These are phyloP conservation scores for Oxyruncus cristatus DNA, from an alignment of 2,113 vertebrate genomes.

Conservation along the genomic window DNA sequence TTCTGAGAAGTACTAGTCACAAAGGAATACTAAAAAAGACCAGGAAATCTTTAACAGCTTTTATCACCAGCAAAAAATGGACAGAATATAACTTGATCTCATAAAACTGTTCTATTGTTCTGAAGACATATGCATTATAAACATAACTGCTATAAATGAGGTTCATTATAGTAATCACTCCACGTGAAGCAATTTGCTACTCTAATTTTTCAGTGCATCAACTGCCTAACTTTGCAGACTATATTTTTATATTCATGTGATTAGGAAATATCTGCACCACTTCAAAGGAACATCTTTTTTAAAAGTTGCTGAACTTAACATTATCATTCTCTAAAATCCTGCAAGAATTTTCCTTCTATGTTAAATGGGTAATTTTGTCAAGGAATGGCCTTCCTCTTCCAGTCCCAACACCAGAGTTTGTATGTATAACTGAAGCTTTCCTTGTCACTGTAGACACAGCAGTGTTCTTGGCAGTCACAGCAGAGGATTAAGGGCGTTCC, in stretches of 20 bases:
- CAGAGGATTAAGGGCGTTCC: not conserved
- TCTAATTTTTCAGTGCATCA: not conserved
- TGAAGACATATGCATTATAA: not conserved
- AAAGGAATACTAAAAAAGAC: not conserved
- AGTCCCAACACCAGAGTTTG: not conserved
- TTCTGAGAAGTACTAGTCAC: not conserved
- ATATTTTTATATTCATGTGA: not conserved
- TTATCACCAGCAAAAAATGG: slow-evolving; percentile 37
- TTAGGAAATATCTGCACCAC: not conserved
- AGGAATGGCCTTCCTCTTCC: not conserved
- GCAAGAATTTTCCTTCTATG: not conserved
- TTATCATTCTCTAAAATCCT: not conserved
- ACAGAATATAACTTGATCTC: slow-evolving; percentile 51
- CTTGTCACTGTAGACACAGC: not conserved
- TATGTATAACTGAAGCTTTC: not conserved
- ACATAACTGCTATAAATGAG: not conserved
- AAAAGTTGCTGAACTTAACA: not conserved
- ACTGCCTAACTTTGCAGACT: not conserved
- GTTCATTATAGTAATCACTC: not conserved
- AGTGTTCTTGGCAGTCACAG: not conserved
- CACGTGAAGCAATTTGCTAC: not conserved
- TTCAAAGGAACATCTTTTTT: not conserved
- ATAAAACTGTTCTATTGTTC: slow-evolving; percentile 52
- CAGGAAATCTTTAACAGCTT: slow-evolving; percentile 47
- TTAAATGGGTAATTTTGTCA: not conserved